Evolutionary conservation across 2,888 invertebrate genomes (phyloP).

Genomic region (Eumerus sabulonum): DNA sequence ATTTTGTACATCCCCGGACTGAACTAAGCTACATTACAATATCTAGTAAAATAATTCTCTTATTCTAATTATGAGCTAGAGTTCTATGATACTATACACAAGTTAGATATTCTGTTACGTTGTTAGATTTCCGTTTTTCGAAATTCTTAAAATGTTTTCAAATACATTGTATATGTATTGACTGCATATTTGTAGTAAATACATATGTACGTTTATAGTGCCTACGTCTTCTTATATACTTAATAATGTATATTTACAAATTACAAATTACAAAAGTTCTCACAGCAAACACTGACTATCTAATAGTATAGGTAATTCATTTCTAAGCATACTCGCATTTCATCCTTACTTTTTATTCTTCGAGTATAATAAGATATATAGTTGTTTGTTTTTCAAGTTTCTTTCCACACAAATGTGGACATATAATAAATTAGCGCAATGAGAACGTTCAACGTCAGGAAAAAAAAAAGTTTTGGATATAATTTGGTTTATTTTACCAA

Average conservation of each 20-base stretch:
- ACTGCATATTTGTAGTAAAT: too few relatives aligned
- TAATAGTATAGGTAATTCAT: too few relatives aligned
- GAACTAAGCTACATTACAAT: not conserved
- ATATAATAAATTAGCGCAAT: too few relatives aligned
- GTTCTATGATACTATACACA: conserved; percentile 10
- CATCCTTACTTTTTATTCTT: too few relatives aligned
- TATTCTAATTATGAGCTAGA: not conserved
- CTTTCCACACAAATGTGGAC: too few relatives aligned
- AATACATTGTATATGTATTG: conserved; percentile 17
- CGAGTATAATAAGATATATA: too few relatives aligned
- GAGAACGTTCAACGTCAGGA: not conserved
- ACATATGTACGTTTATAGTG: too few relatives aligned
- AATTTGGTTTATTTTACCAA: too few relatives aligned
- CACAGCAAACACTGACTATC: conserved; percentile 63
- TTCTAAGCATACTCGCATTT: too few relatives aligned
- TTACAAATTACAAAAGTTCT: conserved; percentile 49
- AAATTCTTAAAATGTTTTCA: conserved; percentile 35
- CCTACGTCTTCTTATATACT: too few relatives aligned
- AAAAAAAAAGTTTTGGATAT: not conserved
- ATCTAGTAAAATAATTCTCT: not conserved
- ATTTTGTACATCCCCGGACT: conserved; percentile 59
- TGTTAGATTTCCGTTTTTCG: not conserved
- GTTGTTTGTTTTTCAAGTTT: too few relatives aligned
- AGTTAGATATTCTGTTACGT: not conserved
- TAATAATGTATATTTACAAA: too few relatives aligned